Base-by-base conservation (phyloP, 2,888 invertebrate genomes). In the Nomada ferruginata region DNA sequence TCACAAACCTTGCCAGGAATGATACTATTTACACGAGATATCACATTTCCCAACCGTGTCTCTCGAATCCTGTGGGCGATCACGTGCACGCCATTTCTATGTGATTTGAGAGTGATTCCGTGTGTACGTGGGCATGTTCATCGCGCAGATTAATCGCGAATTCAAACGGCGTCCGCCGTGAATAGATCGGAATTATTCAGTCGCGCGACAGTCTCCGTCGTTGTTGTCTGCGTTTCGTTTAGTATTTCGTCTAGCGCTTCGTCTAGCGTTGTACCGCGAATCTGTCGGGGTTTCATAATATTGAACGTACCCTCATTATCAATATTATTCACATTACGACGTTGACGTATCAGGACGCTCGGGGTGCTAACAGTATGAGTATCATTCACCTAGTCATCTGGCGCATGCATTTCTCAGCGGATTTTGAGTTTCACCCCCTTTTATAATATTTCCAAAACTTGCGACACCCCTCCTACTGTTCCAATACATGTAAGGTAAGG, bases 171-270 rank as follows among this genome's bases (percentile, higher is more conserved):
- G 55, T 74, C 55, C 61, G 18, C n/a, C 23, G 59, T 13, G 47
- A 29, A 79, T 76, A 52, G 59, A 60, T 76, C 65, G 36, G n/a
- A 76, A 64, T 68, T 50, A 50, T 20, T 42, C 61, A 26, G 9
- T 10, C 63, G 20, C 61, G 23, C 47, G n/a, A 50, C 50, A 47
- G 53, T 76, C 76, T 64, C 59, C 63, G 57, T 69, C 69, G n/a
- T 59, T 47, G 52, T 36, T 36, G 79, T 76, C 69, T 79, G 23
- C 20, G 23, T 47, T 44, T 15, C 36, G 36, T 36, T 36, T 36
- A 36, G 36, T 36, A 7, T 36, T 36, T 36, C 36, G 47, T 47
- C 47, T 64, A 76, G 23, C n/a, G n/a, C 42, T 47, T 13, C n/a
- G 79, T 79, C 77, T 79, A 50, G 2, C 18, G 23, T 15, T 26